Conservation (phyloP, 2,888 invertebrate species). For the Agrochola lychnidis region DNA sequence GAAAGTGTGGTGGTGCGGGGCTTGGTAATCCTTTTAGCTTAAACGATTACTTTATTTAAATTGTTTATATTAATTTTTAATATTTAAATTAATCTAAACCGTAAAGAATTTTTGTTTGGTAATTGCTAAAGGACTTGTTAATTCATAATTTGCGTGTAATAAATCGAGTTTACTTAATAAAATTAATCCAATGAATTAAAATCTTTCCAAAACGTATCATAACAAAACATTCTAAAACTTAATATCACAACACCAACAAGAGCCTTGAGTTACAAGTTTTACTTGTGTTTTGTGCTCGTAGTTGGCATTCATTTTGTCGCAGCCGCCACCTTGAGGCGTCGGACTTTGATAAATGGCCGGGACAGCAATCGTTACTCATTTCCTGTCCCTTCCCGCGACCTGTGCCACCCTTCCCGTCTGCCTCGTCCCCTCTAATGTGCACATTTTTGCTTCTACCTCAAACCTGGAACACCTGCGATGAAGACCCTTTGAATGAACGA, state of each 20-base stretch:
- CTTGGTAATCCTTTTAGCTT: conserved; percentile 30
- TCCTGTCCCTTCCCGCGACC: conserved; percentile 82
- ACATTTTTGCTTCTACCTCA: conserved; percentile 77
- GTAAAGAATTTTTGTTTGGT: conserved; percentile 15
- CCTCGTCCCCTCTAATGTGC: conserved; percentile 75
- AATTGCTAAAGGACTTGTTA: conserved; percentile 5
- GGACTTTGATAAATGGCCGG: conserved; percentile 88
- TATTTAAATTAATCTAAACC: neutral
- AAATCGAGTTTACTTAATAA: neutral
- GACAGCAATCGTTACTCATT: conserved; percentile 87
- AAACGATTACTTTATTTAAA: conserved; percentile 34
- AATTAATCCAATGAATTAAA: neutral
- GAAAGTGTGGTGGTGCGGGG: conserved; percentile 7
- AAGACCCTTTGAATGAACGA: conserved; percentile 72
- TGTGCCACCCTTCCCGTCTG: conserved; percentile 64
- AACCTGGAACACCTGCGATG: conserved; percentile 72
- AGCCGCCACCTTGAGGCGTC: conserved; percentile 75
- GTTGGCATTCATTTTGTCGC: conserved; percentile 79
- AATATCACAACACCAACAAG: neutral
- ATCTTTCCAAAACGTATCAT: neutral
- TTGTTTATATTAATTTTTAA: conserved; percentile 2
- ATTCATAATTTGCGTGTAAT: neutral
- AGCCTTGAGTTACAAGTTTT: conserved; percentile 42
- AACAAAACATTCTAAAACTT: neutral
- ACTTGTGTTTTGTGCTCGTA: conserved; percentile 68